phyloP scores from a whole-genome alignment of 1,140 invertebrate species.

The Eubasilissa regina region DNA sequence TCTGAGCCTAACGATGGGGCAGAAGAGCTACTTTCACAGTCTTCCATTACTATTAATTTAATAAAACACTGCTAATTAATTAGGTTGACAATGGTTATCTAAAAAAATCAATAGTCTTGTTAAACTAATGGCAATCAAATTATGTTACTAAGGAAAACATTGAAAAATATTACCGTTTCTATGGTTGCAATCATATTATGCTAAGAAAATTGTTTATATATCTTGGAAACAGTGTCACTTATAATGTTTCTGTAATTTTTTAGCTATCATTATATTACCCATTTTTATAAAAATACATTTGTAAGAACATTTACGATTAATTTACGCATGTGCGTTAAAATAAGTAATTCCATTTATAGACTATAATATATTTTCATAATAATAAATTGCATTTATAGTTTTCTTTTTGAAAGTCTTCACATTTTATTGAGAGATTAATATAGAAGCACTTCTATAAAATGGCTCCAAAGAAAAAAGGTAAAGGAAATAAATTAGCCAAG shows the following conservation, averaged over 20 bases:
- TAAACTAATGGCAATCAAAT: background rate
- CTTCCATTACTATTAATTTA: background rate
- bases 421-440: slow-evolving; percentile 12
- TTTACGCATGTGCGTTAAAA: too few relatives aligned
- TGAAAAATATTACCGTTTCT: background rate
- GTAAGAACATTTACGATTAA: too few relatives aligned
- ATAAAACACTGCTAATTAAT: background rate
- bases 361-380: background rate
- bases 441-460: slow-evolving; percentile 64
- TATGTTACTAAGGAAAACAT: slow-evolving; percentile 1
- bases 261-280: too few relatives aligned
- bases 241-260: too few relatives aligned
- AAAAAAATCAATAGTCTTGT: slow-evolving; percentile 7
- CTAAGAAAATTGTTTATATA: slow-evolving; percentile 6
- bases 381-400: background rate
- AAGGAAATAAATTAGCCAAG: slow-evolving; percentile 82
- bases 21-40: background rate
- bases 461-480: slow-evolving; percentile 80
- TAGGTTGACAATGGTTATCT: background rate
- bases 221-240: slow-evolving; percentile 10
- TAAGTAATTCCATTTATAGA: too few relatives aligned
- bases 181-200: background rate
- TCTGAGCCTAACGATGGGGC: slow-evolving; percentile 20
- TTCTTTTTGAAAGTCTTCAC: background rate
- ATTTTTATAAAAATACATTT: too few relatives aligned